Evolutionary conservation across 2,797 vertebrate species (phyloP).

Genomic region (Leucoraja ocellata): DNA sequence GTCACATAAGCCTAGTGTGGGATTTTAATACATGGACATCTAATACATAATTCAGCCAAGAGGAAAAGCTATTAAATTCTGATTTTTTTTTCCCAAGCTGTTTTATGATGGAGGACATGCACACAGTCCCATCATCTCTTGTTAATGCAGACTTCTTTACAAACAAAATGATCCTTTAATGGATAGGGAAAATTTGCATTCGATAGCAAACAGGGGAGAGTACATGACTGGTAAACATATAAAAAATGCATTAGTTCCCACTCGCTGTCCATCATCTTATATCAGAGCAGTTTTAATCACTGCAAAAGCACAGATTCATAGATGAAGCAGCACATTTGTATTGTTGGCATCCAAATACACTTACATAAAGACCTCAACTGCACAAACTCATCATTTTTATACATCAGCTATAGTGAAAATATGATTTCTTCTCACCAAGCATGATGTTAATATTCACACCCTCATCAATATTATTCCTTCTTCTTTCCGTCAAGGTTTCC

Average conservation of each 20-base stretch:
- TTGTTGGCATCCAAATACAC: slow-evolving; percentile 36
- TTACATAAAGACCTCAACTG: slow-evolving; percentile 24
- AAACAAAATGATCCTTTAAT: slow-evolving; percentile 36
- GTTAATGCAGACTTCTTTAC: slow-evolving; percentile 37
- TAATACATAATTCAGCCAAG: slow-evolving; percentile 38
- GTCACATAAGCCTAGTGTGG: slow-evolving; percentile 36
- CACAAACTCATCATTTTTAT: slow-evolving; percentile 25
- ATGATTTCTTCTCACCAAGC: background rate
- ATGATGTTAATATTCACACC: background rate
- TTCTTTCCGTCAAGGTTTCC: background rate
- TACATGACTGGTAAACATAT: slow-evolving; percentile 28
- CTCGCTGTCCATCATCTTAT: slow-evolving; percentile 36
- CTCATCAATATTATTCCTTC: background rate
- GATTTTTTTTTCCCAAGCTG: slow-evolving; percentile 35
- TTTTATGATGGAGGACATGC: slow-evolving; percentile 36
- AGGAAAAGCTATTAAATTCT: slow-evolving; percentile 39
- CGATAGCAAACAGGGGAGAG: slow-evolving; percentile 20
- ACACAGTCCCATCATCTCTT: slow-evolving; percentile 35
- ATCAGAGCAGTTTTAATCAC: slow-evolving; percentile 38
- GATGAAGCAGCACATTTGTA: slow-evolving; percentile 33
- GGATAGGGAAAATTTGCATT: slow-evolving; percentile 37
- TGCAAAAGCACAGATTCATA: slow-evolving; percentile 36
- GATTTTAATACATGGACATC: slow-evolving; percentile 35
- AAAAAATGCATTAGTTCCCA: slow-evolving; percentile 37
- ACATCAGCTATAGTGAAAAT: background rate